Conservation (phyloP, 2,888 invertebrate species). For the Nymphalis c-album region DNA sequence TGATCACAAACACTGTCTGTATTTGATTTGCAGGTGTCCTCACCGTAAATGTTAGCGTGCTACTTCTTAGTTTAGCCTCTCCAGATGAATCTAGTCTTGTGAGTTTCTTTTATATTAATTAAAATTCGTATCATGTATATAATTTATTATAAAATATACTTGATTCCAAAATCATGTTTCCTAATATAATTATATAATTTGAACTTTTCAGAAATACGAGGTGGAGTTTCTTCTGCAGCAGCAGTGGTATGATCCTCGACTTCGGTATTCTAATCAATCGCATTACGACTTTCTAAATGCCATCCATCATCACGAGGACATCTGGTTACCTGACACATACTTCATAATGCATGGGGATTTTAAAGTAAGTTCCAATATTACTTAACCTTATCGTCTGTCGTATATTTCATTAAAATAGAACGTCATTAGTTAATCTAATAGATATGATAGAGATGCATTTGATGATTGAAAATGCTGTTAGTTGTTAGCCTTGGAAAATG, state of each 20-base stretch:
- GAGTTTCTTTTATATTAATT: conserved; percentile 70
- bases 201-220: conserved; percentile 92
- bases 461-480: conserved; percentile 2
- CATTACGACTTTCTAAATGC: conserved; percentile 94
- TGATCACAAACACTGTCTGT: conserved; percentile 26
- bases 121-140: neutral
- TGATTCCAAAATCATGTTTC: neutral
- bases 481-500: neutral
- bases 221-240: conserved; percentile 96
- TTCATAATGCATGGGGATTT: conserved; percentile 98
- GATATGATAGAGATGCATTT: conserved; percentile 3
- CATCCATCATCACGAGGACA: conserved; percentile 94
- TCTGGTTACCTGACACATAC: conserved; percentile 97
- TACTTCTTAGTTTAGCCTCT: conserved; percentile 95
- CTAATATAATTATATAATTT: neutral
- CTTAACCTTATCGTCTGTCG: neutral
- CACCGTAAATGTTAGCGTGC: conserved; percentile 96
- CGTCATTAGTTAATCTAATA: neutral
- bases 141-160: neutral
- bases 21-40: conserved; percentile 87
- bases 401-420: conserved; percentile 2
- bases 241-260: conserved; percentile 95
- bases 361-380: conserved; percentile 78
- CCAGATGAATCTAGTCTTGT: conserved; percentile 98
- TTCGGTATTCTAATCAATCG: conserved; percentile 93